Base-by-base conservation (phyloP, 2,113 vertebrate species). In the Gopherus evgoodei region DNA sequence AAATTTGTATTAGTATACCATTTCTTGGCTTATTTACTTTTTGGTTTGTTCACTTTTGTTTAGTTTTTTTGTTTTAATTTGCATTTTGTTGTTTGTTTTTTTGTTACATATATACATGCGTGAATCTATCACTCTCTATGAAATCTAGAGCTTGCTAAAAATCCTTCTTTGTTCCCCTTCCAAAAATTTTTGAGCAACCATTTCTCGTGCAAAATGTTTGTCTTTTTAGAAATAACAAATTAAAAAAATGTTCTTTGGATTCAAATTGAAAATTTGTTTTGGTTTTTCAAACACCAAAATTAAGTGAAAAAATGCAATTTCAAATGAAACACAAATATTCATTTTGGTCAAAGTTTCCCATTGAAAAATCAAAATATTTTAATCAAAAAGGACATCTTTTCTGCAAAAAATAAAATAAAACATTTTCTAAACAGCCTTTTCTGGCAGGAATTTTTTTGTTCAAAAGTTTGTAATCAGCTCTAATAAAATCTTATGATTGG, bases 251-350 rank as follows among this genome's bases (percentile, higher is more conserved):
- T 44, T 44, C 72, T 42, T 76, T 75, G 17, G 21, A 24, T 24
- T 75, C 38, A 42, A 42, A 42, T 22, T 22, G 19, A 75, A 75
- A 9, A 35, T 65, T 7, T 75, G 69, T 42, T 25, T 76, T 21
- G 11, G 24, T 76, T 44, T 76, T 76, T 44, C 38, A 42, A 44
- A 76, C 91, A 86, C 31, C 80, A 1, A 21, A 92, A 83, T 22
- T 53, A 44, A 81, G 50, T 56, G n/a, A 89, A 89, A 89, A 85
- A 85, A 49, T 27, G 25, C 21, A 38, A 21, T 84, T 88, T 50
- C 54, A 93, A 88, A 95, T 44, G 38, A 86, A 65, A 17, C 50
- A 91, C 4, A 19, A 72, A 5, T 59, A 9, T 75, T 93, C 69
- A 62, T 9, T 85, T 92, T 84, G 12, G 62, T 86, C 78, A 2